Evolutionary conservation across 2,888 invertebrate genomes (phyloP), one percentile per base, ranked within the genome.

Genomic region (Helleia helle): DNA sequence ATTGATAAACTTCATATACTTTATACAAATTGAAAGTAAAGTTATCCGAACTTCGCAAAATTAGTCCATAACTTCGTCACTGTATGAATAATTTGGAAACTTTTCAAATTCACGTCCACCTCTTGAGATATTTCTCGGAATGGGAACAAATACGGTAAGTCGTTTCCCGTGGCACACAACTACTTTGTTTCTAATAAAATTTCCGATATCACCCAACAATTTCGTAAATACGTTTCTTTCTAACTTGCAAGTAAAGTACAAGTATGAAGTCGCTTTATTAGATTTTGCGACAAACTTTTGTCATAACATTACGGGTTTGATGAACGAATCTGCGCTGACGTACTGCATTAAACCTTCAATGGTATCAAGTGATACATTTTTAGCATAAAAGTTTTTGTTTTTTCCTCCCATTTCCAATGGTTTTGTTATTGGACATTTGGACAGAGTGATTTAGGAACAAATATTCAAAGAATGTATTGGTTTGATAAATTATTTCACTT

Each of bases 321-420:
- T 40, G 34, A 61, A 56, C 15, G 49, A 12, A 25, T 64, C 55
- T 34, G 50, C 47, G 0, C 50, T 38, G 12, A 54, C 50, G 40
- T 44, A 65, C n/a, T 50, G 51, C 0, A 50, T 31, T 6, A 68
- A 14, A 2, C 44, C 36, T 18, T 52, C 51, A 38, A 58, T 46
- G 18, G 59, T 53, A 2, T 51, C 46, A 1, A 49, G 12, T 9
- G 57, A 18, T 38, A 6, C 40, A 45, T 41, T 51, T 41, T 1
- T 58, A 45, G 6, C 49, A 46, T 54, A 62, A 46, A 42, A 58
- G 4, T 55, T 17, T 46, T 52, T 62, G 1, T 64, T 46, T 41
- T 46, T 54, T 36, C 43, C 47, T 11, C 57, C 65, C 7, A 56
- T 46, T 17, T 58, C 51, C n/a, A 65, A 36, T 48, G 60, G 60